Percentiles rank a stretch among this genome's conserved stretches.
Conservation (phyloP, 2,888 invertebrate species). For the Hyles lineata region DNA sequence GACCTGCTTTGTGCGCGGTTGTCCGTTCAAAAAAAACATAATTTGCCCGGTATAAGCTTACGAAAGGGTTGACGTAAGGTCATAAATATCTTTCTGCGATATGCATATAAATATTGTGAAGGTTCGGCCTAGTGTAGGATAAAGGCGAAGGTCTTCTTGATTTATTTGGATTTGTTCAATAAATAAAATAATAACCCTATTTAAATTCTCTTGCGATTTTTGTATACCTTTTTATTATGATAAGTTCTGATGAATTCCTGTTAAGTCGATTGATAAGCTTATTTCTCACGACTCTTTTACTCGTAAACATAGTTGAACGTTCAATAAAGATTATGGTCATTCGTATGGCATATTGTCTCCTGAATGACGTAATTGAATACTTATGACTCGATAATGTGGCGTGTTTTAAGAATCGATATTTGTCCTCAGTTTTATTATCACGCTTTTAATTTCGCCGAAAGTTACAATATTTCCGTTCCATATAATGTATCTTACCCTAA, state of each 20-base stretch:
- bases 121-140: too few species aligned
- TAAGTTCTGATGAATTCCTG: not conserved
- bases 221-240: not conserved
- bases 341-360: not conserved
- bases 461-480: not conserved
- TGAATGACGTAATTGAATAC: not conserved
- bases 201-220: not conserved
- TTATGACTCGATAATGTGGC: not conserved
- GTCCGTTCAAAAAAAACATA: not conserved
- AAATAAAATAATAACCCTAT: too few species aligned
- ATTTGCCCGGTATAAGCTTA: not conserved
- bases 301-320: constrained; percentile 1
- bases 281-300: not conserved
- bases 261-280: not conserved
- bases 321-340: not conserved
- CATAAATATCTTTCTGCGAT: too few species aligned
- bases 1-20: too few species aligned
- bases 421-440: not conserved
- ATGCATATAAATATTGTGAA: too few species aligned
- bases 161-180: too few species aligned
- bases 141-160: too few species aligned
- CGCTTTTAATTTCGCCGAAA: not conserved
- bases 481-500: not conserved
- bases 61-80: too few species aligned
- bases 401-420: constrained; percentile 2